These are phyloP conservation scores for Pachyuromys duprasi DNA, from an alignment of 2,797 vertebrate genomes.

Conservation along the genomic window DNA sequence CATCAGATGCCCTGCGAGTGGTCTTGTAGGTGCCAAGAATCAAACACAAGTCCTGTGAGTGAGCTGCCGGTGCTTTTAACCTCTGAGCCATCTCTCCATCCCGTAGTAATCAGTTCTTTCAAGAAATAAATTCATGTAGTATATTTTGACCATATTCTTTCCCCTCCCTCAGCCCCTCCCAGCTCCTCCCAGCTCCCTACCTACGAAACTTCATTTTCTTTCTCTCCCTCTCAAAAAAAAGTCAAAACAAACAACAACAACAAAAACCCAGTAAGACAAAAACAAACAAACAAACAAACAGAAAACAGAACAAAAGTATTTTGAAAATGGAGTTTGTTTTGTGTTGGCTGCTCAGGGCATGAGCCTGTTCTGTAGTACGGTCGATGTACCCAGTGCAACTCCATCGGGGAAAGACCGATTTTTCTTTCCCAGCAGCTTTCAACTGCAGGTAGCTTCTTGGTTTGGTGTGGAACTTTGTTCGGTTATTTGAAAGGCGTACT, in stretches of 20 bases:
- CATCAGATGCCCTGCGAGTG: background rate
- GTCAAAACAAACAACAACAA: background rate
- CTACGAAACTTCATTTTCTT: background rate
- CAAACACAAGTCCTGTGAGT: background rate
- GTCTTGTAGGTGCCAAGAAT: background rate
- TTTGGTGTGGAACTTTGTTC: background rate
- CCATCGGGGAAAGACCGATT: background rate
- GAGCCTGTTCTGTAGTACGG: background rate
- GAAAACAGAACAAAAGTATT: background rate
- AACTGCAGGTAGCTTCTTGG: background rate
- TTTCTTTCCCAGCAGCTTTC: background rate
- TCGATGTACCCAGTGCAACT: too few relatives aligned
- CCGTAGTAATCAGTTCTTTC: background rate
- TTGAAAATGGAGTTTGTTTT: background rate
- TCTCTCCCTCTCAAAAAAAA: background rate
- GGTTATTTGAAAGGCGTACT: background rate
- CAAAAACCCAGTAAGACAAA: background rate
- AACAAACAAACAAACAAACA: background rate
- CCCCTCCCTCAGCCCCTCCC: background rate
- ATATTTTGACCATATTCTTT: background rate
- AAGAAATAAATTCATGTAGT: background rate
- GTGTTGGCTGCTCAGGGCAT: background rate
- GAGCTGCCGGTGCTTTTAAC: background rate
- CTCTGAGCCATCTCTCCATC: background rate
- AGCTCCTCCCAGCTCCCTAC: background rate